Evolutionary conservation across 2,888 invertebrate genomes (phyloP), one percentile per base, ranked within the genome.

Genomic region (Coleophora flavipennella): DNA sequence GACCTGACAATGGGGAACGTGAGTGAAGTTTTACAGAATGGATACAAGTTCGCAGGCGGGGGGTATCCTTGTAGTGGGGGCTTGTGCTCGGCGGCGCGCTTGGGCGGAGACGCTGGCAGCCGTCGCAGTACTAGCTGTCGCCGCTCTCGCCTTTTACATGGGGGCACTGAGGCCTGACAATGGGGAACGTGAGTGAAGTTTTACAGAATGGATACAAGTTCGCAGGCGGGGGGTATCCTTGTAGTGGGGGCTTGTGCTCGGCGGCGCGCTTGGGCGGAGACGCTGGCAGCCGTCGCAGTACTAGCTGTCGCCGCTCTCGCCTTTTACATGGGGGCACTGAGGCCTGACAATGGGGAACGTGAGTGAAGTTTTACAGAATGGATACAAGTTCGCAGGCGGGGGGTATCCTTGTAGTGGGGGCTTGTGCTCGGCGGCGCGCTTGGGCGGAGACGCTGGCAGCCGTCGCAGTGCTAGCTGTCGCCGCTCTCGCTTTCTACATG

Each of bases 141-240:
- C 92, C 1, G 94, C 92, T 1, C 79, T 94, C 38, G 94, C 94
- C 13, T 89, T 94, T 53, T 95, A 94, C 75, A 93, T 94, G 87
- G 94, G 94, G 56, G 93, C 90, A 7, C 78, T 91, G 14, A 86
- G 90, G 57, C 87, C 89, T 2, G 90, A 89, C 44, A 78, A 88
- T 57, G 86, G 88, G 13, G 89, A 89, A 70, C 88, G 91, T 92
- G 71, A 87, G 90, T 78, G 33, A 9, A 12, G 9, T 20, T n/a
- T 20, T 20, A 8, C 66, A 85, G 85, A 85, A 85, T 49, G 85
- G 85, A 57, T 85, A 85, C 47, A 71, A 85, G 10, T 85, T 85
- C 43, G 83, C 84, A 31, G 84, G 84, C 20, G 78, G 81, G 28
- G 81, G 80, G 40, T 77, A 78, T 42, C 72, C 75, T 10, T 64